Evolutionary conservation across 2,113 vertebrate species (phyloP).

Genomic region (Gopherus evgoodei): DNA sequence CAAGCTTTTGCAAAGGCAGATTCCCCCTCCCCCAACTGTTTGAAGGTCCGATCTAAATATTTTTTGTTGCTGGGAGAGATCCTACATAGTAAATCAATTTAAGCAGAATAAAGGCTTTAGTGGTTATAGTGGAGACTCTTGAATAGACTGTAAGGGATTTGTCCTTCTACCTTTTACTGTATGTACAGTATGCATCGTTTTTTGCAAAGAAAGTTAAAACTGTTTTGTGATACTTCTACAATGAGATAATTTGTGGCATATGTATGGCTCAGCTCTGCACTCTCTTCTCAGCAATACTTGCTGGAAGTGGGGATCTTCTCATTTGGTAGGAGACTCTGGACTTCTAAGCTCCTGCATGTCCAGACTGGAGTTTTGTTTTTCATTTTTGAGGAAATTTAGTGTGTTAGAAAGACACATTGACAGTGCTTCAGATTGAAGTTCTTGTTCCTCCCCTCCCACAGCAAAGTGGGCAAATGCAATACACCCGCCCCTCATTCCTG

Average conservation of each 20-base stretch:
- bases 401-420: not conserved
- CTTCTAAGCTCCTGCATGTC: not conserved
- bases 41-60: conserved; percentile 51
- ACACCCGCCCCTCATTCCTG: rapidly evolving
- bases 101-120: conserved; percentile 34
- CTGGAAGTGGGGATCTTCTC: not conserved
- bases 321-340: not conserved
- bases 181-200: not conserved
- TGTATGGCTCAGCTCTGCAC: not conserved
- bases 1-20: not conserved
- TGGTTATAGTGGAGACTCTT: conserved; percentile 52
- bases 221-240: not conserved
- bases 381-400: not conserved
- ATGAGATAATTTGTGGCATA: conserved; percentile 30
- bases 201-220: conserved; percentile 12
- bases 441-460: not conserved
- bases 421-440: not conserved
- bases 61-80: conserved; percentile 80
- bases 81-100: conserved; percentile 35
- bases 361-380: not conserved
- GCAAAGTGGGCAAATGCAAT: not conserved
- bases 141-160: conserved; percentile 27
- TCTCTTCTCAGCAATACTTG: not conserved
- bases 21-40: not conserved
- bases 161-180: conserved; percentile 24